phyloP scores from a whole-genome alignment of 2,113 vertebrate species.

The Pipra filicauda region DNA sequence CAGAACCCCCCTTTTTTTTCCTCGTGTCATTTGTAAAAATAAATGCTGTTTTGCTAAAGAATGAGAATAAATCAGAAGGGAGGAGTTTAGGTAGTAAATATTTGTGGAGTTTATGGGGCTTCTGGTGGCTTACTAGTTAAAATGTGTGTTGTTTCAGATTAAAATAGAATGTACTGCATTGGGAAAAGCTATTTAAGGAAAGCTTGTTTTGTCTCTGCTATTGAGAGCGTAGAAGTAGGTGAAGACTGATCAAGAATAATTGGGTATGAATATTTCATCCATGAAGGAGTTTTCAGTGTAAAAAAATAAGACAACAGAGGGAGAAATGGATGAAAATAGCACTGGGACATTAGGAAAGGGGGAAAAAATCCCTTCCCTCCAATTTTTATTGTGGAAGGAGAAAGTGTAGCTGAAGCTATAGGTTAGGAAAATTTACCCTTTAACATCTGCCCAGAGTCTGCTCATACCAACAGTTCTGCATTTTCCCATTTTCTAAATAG shows the following conservation, averaged over 20 bases:
- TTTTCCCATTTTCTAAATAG: not conserved
- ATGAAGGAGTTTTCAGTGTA: not conserved
- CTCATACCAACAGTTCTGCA: not conserved
- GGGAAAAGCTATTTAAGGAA: constrained; percentile 31
- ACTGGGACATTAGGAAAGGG: not conserved
- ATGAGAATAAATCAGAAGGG: not conserved
- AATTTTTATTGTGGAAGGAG: not conserved
- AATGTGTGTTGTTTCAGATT: not conserved
- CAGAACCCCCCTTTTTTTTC: not conserved
- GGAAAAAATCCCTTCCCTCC: accelerated
- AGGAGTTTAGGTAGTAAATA: not conserved
- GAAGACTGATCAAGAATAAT: constrained; percentile 21
- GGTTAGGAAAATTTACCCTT: not conserved
- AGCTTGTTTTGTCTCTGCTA: not conserved
- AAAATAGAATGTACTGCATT: not conserved
- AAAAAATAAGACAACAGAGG: not conserved
- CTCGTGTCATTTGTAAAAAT: not conserved
- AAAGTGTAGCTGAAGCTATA: not conserved
- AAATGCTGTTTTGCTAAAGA: not conserved
- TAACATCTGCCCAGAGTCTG: not conserved
- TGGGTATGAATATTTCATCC: constrained; percentile 20
- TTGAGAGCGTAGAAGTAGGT: not conserved
- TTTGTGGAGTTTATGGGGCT: not conserved
- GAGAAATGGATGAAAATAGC: not conserved
- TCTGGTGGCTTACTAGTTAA: not conserved